Evolutionary conservation across 2,888 invertebrate genomes (phyloP).

Genomic region (Polymixis flavicincta): DNA sequence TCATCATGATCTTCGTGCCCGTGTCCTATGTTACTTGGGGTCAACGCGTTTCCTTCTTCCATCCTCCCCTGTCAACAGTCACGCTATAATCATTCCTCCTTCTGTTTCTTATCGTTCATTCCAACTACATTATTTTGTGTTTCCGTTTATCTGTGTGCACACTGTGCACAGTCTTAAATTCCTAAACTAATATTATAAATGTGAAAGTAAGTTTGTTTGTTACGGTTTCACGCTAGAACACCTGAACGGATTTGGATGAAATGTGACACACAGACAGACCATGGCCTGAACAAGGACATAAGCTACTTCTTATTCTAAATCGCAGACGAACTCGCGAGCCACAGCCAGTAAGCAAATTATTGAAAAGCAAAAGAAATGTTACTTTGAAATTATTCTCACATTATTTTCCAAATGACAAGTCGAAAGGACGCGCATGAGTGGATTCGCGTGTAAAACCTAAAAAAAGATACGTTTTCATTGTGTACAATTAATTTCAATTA

Average conservation of each 20-base stretch:
- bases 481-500: slow-evolving; percentile 71
- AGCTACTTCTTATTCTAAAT: too few species aligned
- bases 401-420: slow-evolving; percentile 1
- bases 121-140: not conserved
- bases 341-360: not conserved
- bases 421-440: slow-evolving; percentile 13
- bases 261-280: too few species aligned
- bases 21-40: not conserved
- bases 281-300: too few species aligned
- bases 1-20: not conserved
- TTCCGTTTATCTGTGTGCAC: not conserved
- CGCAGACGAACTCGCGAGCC: too few species aligned
- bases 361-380: not conserved
- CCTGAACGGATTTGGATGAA: too few species aligned
- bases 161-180: too few species aligned
- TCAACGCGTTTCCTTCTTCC: not conserved
- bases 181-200: too few species aligned
- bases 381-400: not conserved
- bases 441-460: slow-evolving; percentile 30
- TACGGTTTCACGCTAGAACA: too few species aligned
- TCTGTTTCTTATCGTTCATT: not conserved
- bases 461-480: slow-evolving; percentile 42
- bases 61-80: not conserved
- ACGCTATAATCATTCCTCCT: not conserved
- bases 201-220: too few species aligned